These are phyloP conservation scores for Muraenolepis orangiensis DNA, from an alignment of 2,797 vertebrate species.

Conservation along the genomic window DNA sequence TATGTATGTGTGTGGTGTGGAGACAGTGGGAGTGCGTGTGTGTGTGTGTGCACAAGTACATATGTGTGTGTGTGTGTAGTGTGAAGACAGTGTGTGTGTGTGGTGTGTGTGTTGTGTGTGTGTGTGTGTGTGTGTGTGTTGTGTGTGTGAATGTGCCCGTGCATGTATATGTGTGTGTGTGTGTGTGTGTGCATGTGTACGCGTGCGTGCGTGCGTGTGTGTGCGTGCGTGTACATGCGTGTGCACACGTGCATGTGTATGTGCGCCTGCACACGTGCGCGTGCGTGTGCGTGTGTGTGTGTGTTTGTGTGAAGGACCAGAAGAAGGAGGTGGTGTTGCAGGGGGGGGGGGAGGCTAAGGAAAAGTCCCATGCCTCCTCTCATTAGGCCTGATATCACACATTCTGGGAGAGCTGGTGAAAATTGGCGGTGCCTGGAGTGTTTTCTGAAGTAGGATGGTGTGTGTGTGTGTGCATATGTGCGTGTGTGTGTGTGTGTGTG, in stretches of 20 bases:
- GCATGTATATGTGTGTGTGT: not conserved
- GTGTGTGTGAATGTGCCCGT: no score
- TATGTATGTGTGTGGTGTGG: not conserved
- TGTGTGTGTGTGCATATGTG: not conserved
- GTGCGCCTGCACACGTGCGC: not conserved
- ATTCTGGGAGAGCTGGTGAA: conserved; percentile 40
- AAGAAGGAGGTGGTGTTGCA: not conserved
- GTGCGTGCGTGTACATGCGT: no score
- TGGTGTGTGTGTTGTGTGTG: no score
- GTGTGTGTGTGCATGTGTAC: not conserved
- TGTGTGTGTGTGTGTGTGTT: no score
- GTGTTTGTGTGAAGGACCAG: no score
- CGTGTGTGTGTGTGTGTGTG: not conserved
- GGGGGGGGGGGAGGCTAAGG: conserved; percentile 27
- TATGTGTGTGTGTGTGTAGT: not conserved
- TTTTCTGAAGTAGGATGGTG: no score
- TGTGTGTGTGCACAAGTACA: not conserved
- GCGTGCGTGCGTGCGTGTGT: not conserved
- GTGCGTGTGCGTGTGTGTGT: no score
- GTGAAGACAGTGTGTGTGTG: no score
- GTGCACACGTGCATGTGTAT: no score
- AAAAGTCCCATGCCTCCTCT: conserved; percentile 33
- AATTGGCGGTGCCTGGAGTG: conserved; percentile 28
- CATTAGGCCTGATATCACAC: conserved; percentile 56
- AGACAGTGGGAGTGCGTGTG: not conserved